Evolutionary conservation across 2,888 invertebrate species (phyloP).

Genomic region (Amiota communis): DNA sequence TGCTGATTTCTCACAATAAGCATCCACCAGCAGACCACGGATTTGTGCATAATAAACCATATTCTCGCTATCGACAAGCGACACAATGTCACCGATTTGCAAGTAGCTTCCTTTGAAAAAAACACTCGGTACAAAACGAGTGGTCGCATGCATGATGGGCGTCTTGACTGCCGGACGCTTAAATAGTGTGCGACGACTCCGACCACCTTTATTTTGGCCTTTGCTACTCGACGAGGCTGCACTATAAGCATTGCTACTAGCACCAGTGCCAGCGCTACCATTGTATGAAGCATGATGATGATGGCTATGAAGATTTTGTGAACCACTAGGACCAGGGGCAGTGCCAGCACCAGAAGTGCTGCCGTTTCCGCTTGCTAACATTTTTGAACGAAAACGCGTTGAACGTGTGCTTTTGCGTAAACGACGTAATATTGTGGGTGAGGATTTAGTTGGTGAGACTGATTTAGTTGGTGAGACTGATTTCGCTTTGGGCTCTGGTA

Average conservation of each 20-base stretch:
- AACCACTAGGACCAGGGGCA: constrained; percentile 11
- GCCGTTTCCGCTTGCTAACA: constrained; percentile 33
- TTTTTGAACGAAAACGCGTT: constrained; percentile 57
- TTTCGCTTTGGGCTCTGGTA: background rate
- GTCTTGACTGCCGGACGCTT: constrained; percentile 87
- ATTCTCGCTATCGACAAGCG: constrained; percentile 83
- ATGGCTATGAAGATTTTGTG: constrained; percentile 29
- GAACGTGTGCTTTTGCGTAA: constrained; percentile 55
- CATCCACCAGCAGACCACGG: constrained; percentile 90
- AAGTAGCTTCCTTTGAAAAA: constrained; percentile 87
- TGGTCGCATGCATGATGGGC: constrained; percentile 85
- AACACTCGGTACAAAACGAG: constrained; percentile 83
- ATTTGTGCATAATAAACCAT: constrained; percentile 92
- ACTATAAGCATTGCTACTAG: background rate
- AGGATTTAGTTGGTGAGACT: background rate
- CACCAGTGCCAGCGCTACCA: constrained; percentile 23
- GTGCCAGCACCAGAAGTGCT: constrained; percentile 28
- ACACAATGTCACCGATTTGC: constrained; percentile 93
- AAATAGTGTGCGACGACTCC: constrained; percentile 84
- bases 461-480: background rate
- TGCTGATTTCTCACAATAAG: constrained; percentile 94
- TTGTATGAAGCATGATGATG: constrained; percentile 21
- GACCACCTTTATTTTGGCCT: constrained; percentile 75
- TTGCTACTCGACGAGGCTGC: constrained; percentile 36
- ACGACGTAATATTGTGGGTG: constrained; percentile 54